Conservation (phyloP, 2,888 invertebrate species). For the Zaprionus bogoriensis region DNA sequence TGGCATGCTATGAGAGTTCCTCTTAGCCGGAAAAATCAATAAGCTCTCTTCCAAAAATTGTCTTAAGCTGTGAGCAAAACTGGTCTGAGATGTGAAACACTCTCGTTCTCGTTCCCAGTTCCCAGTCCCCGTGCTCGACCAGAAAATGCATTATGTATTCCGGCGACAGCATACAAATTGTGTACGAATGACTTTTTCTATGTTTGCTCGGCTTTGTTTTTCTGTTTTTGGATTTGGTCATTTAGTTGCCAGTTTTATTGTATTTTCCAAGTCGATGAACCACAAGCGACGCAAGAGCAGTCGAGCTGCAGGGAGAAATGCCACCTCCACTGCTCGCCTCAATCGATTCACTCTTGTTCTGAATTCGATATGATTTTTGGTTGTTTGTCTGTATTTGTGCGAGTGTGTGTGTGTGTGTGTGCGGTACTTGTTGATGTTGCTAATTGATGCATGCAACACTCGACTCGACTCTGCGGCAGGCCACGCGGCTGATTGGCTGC, state of each 20-base stretch:
- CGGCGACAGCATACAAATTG: constrained; percentile 56
- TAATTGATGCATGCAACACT: constrained; percentile 59
- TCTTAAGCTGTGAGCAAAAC: constrained; percentile 16
- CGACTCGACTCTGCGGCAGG: constrained; percentile 2
- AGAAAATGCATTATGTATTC: constrained; percentile 69
- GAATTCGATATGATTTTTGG: constrained; percentile 54
- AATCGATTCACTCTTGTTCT: constrained; percentile 16
- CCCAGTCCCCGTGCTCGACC: constrained; percentile 42
- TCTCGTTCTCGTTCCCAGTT: constrained; percentile 12
- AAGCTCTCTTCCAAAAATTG: constrained; percentile 7
- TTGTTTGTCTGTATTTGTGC: background rate
- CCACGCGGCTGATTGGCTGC: constrained; percentile 37
- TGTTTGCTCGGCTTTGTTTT: constrained; percentile 4
- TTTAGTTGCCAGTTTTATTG: constrained; percentile 65
- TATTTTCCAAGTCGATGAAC: constrained; percentile 46
- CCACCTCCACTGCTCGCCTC: background rate
- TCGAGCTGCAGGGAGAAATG: background rate
- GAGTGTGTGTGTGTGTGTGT: constrained; percentile 23
- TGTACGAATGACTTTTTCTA: constrained; percentile 40
- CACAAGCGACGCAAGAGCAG: constrained; percentile 5
- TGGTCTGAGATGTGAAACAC: constrained; percentile 17
- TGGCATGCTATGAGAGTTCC: background rate
- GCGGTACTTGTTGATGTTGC: constrained; percentile 29
- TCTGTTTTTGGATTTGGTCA: constrained; percentile 35
- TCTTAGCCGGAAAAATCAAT: constrained; percentile 22